These are phyloP conservation scores for Philypnodon macrostomus DNA, from an alignment of 2,797 vertebrate genomes.

Conservation along the genomic window DNA sequence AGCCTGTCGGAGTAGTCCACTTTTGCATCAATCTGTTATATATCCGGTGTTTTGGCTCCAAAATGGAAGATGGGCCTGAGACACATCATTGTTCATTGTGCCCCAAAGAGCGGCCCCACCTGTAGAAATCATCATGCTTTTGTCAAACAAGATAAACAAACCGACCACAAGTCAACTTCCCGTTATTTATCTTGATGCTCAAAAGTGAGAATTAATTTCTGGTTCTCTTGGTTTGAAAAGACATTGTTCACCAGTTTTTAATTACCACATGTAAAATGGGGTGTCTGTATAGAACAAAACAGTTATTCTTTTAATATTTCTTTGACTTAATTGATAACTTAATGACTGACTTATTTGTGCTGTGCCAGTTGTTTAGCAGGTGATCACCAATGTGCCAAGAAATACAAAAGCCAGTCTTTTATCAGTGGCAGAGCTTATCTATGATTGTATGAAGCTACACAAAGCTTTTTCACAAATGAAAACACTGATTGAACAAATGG, in stretches of 20 bases:
- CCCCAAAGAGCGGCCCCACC: slow-evolving; percentile 42
- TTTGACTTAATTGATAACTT: too few species aligned
- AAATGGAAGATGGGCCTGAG: slow-evolving; percentile 57
- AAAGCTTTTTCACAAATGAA: too few species aligned
- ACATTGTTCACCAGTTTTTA: slow-evolving; percentile 3
- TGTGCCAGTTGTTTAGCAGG: not conserved
- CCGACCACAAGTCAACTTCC: slow-evolving; percentile 7
- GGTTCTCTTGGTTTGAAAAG: not conserved
- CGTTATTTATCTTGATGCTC: slow-evolving; percentile 3
- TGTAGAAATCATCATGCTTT: slow-evolving; percentile 38
- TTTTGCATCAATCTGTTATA: slow-evolving; percentile 55
- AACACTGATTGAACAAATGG: too few species aligned
- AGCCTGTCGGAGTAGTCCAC: slow-evolving; percentile 35
- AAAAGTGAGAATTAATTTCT: not conserved
- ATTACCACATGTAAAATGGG: not conserved
- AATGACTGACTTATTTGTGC: too few species aligned
- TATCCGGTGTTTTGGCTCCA: slow-evolving; percentile 47
- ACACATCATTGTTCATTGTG: slow-evolving; percentile 52
- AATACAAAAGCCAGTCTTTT: too few species aligned
- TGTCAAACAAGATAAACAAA: slow-evolving; percentile 32
- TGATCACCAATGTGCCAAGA: not conserved
- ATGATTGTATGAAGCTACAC: too few species aligned
- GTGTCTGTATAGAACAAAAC: slow-evolving; percentile 2
- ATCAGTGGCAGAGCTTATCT: too few species aligned
- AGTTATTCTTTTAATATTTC: too few species aligned